These are phyloP conservation scores for Hapalemur alaotrensis DNA, from an alignment of 2,797 vertebrate species.

Conservation along the genomic window DNA sequence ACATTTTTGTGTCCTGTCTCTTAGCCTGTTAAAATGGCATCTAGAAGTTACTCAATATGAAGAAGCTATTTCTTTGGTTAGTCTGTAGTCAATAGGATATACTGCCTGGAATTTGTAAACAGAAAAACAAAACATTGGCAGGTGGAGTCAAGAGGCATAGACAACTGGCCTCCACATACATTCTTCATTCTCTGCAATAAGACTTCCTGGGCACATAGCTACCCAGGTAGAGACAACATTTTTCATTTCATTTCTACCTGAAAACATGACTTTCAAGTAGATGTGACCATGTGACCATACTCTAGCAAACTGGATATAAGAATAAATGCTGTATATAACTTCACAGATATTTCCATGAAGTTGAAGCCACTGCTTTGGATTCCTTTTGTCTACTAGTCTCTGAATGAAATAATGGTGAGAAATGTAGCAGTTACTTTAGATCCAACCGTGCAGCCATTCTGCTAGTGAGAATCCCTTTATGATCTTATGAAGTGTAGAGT, in stretches of 20 bases:
- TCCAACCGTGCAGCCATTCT: neutral
- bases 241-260: neutral
- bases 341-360: neutral
- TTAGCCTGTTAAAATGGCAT: neutral
- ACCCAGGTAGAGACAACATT: neutral
- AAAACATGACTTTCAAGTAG: neutral
- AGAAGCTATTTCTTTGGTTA: neutral
- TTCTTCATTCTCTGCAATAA: neutral
- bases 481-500: neutral
- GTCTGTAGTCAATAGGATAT: neutral
- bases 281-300: no score
- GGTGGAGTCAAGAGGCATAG: neutral
- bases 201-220: neutral
- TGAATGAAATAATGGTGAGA: neutral
- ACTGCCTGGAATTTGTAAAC: neutral
- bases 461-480: neutral
- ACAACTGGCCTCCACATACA: neutral
- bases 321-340: neutral
- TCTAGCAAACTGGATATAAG: neutral
- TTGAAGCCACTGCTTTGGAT: neutral
- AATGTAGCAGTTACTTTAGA: neutral
- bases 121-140: neutral
- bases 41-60: neutral
- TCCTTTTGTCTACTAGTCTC: neutral
- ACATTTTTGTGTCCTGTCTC: rapidly evolving